phyloP scores from a whole-genome alignment of 2,797 vertebrate genomes.

The Furcifer pardalis region DNA sequence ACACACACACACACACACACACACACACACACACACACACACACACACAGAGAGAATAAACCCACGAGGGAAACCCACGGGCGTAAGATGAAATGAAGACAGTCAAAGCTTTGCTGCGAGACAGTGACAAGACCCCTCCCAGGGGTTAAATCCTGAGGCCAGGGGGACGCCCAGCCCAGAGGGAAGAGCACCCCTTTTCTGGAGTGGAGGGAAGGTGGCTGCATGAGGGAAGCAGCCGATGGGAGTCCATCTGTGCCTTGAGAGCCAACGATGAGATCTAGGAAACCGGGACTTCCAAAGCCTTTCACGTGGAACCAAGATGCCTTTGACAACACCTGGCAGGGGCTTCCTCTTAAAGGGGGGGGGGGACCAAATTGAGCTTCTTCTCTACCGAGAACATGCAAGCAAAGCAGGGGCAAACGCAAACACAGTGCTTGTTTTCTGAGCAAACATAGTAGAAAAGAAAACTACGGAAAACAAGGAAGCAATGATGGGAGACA shows the following conservation, averaged over 20 bases:
- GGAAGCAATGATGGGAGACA: neutral
- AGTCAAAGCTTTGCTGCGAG: slow-evolving; percentile 72
- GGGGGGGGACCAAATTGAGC: neutral
- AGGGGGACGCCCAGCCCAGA: slow-evolving; percentile 13
- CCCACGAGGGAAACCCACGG: too few species aligned
- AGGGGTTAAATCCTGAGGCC: slow-evolving; percentile 35
- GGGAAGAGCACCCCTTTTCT: too few species aligned
- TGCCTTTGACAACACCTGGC: neutral
- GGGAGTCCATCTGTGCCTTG: fast-evolving
- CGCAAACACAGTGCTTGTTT: too few species aligned
- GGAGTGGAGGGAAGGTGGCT: neutral
- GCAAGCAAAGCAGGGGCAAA: neutral
- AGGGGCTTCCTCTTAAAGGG: neutral
- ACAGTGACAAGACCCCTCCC: slow-evolving; percentile 74
- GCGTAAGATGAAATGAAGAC: slow-evolving; percentile 41
- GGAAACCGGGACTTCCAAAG: neutral
- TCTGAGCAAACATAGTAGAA: too few species aligned
- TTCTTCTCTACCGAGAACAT: neutral
- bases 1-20: too few species aligned
- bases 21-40: too few species aligned
- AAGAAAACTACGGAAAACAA: neutral
- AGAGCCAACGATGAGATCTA: neutral
- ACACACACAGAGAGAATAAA: too few species aligned
- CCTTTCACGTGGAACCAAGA: fast-evolving
- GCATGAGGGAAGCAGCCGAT: neutral